Conservation (phyloP, 1,140 invertebrate genomes). For the Carposina sasakii region DNA sequence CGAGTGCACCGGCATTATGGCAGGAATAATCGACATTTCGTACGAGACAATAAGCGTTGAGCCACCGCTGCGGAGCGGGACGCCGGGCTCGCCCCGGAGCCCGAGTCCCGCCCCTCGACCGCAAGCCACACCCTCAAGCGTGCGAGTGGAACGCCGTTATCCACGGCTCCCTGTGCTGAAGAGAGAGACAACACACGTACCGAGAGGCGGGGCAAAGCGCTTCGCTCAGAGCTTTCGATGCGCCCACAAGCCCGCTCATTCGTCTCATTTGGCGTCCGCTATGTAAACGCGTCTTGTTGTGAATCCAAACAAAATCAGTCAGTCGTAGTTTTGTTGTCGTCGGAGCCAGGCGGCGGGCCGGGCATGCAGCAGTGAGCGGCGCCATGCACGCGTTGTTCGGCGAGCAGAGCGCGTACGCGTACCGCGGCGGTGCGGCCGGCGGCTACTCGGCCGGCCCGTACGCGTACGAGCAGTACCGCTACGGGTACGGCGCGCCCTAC, state of each 20-base stretch:
- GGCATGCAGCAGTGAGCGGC: conserved; percentile 49
- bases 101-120: neutral
- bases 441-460: conserved; percentile 72
- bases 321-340: conserved; percentile 67
- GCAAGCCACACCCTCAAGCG: neutral
- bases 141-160: too few species aligned
- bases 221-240: conserved; percentile 21
- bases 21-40: neutral
- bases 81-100: too few species aligned
- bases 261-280: conserved; percentile 66
- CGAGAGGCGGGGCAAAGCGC: conserved; percentile 35
- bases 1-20: neutral
- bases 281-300: conserved; percentile 71
- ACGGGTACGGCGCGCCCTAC: conserved; percentile 78
- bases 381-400: conserved; percentile 91
- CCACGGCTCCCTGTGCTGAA: neutral
- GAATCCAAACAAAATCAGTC: conserved; percentile 71
- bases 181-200: neutral
- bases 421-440: conserved; percentile 59
- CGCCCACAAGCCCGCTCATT: conserved; percentile 59
- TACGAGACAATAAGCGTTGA: neutral
- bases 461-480: conserved; percentile 83
- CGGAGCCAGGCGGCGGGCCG: conserved; percentile 52
- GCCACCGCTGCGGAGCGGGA: neutral
- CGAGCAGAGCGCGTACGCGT: conserved; percentile 84